These are phyloP conservation scores for Lasioglossum marginatum DNA, from an alignment of 2,888 invertebrate genomes.

Conservation along the genomic window DNA sequence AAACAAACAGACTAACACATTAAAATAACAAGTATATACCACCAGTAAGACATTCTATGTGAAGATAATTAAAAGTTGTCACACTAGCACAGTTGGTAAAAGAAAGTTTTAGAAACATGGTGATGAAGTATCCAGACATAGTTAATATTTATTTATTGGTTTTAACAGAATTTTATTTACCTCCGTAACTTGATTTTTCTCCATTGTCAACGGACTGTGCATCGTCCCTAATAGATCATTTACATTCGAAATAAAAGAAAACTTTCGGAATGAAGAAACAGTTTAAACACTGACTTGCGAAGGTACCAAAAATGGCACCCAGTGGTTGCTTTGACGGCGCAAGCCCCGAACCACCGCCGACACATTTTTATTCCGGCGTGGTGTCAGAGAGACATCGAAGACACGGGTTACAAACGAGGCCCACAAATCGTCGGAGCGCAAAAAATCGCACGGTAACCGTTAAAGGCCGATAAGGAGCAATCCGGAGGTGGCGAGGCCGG, in stretches of 20 bases:
- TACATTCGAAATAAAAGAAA: background rate
- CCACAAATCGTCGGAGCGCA: constrained; percentile 40
- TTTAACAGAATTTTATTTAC: no score
- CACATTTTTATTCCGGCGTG: background rate
- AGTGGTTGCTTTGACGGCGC: constrained; percentile 1
- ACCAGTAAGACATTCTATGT: background rate
- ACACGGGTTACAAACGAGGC: constrained; percentile 17
- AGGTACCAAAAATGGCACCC: background rate
- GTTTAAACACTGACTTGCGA: background rate
- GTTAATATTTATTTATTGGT: no score
- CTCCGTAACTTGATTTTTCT: no score
- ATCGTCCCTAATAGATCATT: no score
- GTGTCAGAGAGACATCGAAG: background rate
- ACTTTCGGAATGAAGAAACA: background rate
- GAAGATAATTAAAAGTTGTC: no score
- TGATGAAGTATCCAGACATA: no score
- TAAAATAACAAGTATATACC: no score
- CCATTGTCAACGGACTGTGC: no score
- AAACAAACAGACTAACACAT: no score
- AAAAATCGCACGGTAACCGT: constrained; percentile 64
- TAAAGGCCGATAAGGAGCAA: constrained; percentile 51
- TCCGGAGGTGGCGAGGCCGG: constrained; percentile 43
- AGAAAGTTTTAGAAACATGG: no score
- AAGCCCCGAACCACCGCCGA: background rate
- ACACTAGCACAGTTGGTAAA: background rate